phyloP scores from a whole-genome alignment of 2,113 vertebrate species.

The Oryzias melastigma region DNA sequence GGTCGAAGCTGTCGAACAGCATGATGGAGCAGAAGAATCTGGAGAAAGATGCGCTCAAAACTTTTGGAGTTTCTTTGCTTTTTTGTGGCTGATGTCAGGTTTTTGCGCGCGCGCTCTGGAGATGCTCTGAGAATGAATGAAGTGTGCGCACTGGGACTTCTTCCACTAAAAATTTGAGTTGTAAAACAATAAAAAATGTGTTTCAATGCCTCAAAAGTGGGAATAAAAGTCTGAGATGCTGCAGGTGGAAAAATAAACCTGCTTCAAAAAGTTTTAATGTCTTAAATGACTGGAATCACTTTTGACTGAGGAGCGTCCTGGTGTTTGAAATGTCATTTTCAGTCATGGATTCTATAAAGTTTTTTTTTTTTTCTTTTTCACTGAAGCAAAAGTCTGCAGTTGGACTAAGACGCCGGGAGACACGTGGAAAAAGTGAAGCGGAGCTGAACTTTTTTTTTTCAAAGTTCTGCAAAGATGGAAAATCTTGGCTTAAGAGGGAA shows the following conservation, averaged over 20 bases:
- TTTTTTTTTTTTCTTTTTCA: too few species aligned
- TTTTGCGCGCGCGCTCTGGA: not conserved
- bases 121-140: conserved; percentile 56
- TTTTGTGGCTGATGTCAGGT: not conserved
- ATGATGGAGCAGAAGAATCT: conserved; percentile 68
- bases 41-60: not conserved
- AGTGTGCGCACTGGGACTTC: conserved; percentile 7
- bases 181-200: conserved; percentile 29
- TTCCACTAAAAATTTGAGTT: not conserved
- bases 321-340: conserved; percentile 61
- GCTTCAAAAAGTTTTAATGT: conserved; percentile 39
- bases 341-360: conserved; percentile 13
- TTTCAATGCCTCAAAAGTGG: conserved; percentile 38
- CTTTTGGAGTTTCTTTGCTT: not conserved
- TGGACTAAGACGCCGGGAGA: conserved; percentile 46
- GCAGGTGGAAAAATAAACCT: not conserved
- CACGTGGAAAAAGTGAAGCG: conserved; percentile 64
- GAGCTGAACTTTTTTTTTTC: conserved; percentile 40
- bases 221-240: conserved; percentile 47
- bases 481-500: conserved; percentile 22
- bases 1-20: conserved; percentile 91
- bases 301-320: conserved; percentile 35
- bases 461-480: conserved; percentile 51
- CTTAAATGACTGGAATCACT: conserved; percentile 26
- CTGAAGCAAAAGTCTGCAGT: conserved; percentile 15